These are phyloP conservation scores for Pristionchus fissidentatus DNA, from an alignment of 2,888 invertebrate genomes.

Conservation along the genomic window DNA sequence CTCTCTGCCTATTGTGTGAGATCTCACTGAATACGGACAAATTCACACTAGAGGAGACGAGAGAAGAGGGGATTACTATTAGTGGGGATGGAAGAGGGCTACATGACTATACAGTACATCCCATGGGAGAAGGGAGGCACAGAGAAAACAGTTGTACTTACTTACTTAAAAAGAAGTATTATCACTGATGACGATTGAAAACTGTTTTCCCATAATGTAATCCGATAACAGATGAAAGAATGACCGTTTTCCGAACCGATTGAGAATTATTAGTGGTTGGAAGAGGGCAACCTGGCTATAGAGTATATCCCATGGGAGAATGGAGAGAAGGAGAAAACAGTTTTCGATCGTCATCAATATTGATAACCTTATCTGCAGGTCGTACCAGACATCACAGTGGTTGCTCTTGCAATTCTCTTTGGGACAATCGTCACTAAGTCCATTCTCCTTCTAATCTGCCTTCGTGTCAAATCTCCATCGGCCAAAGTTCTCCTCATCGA, in stretches of 20 bases:
- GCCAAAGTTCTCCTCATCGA: conserved; percentile 74
- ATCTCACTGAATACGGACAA: background rate
- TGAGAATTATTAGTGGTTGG: too few relatives aligned
- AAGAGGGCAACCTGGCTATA: too few relatives aligned
- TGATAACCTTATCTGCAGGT: conserved; percentile 26
- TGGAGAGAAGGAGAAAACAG: background rate
- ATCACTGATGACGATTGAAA: too few relatives aligned
- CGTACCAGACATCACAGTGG: conserved; percentile 45
- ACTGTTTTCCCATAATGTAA: too few relatives aligned
- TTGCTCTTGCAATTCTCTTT: conserved; percentile 54
- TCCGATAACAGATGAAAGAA: too few relatives aligned
- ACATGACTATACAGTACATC: too few relatives aligned
- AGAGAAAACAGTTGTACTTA: too few relatives aligned
- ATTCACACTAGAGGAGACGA: too few relatives aligned
- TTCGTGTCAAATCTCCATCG: conserved; percentile 47
- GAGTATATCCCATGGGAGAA: background rate
- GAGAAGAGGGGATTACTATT: conserved; percentile 13
- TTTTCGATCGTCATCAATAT: background rate
- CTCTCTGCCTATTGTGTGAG: conserved; percentile 5
- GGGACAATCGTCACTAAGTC: conserved; percentile 54
- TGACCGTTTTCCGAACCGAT: too few relatives aligned
- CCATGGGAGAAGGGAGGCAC: too few relatives aligned
- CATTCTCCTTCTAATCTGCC: conserved; percentile 53
- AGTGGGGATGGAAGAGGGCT: too few relatives aligned
- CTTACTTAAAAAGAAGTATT: too few relatives aligned